phyloP scores from a whole-genome alignment of 2,888 invertebrate species.

The Sepiola atlantica region DNA sequence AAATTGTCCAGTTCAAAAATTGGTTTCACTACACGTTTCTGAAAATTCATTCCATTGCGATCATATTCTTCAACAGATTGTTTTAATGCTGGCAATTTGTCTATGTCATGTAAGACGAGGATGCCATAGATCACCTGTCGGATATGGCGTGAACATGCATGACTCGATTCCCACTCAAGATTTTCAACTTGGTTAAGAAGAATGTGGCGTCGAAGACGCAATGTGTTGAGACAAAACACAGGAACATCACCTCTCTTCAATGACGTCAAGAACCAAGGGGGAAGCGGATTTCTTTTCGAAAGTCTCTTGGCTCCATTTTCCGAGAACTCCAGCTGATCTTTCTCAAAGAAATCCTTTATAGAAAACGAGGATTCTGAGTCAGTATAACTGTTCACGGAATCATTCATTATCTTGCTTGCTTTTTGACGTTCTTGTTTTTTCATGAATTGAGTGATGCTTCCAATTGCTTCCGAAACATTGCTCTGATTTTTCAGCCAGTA shows the following conservation, averaged over 20 bases:
- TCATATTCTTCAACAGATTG: constrained; percentile 63
- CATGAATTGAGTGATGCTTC: constrained; percentile 74
- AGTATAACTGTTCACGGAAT: constrained; percentile 68
- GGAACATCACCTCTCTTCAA: constrained; percentile 81
- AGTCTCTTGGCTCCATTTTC: constrained; percentile 50
- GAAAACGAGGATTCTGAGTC: constrained; percentile 53
- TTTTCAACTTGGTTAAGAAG: constrained; percentile 70
- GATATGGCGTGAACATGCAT: constrained; percentile 61
- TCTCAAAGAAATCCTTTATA: constrained; percentile 52
- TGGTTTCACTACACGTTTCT: constrained; percentile 57
- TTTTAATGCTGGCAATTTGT: constrained; percentile 38
- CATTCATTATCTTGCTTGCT: constrained; percentile 59
- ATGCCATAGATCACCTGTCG: constrained; percentile 70
- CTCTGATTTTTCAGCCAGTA: constrained; percentile 84
- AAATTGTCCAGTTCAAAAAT: constrained; percentile 48
- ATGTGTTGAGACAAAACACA: constrained; percentile 79
- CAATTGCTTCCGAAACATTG: constrained; percentile 82
- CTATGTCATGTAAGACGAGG: constrained; percentile 56
- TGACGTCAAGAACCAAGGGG: constrained; percentile 81
- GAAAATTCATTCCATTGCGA: constrained; percentile 58
- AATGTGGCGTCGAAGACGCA: constrained; percentile 66
- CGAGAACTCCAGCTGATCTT: constrained; percentile 38
- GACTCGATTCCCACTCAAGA: constrained; percentile 60
- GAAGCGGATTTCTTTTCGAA: constrained; percentile 70
- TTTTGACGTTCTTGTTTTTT: constrained; percentile 58